Percentiles rank a stretch among this genome's conserved stretches.
These are phyloP conservation scores for Neolamprologus tretocephalus DNA, from an alignment of 2,113 vertebrate species.

Conservation along the genomic window DNA sequence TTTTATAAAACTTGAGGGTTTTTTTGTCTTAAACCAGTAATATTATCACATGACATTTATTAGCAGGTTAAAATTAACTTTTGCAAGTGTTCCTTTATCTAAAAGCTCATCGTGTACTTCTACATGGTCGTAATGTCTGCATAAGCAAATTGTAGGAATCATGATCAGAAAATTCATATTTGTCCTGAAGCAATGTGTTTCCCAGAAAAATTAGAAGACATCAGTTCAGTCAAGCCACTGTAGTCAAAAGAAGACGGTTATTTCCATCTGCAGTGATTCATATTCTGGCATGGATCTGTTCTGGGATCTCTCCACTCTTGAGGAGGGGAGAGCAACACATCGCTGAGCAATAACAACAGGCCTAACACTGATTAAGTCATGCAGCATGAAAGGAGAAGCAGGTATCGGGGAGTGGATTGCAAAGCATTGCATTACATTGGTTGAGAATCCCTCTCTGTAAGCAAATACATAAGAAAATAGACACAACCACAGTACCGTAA, in stretches of 20 bases:
- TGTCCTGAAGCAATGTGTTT: not conserved
- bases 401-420: not conserved
- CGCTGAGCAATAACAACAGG: not conserved
- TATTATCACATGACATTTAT: not conserved
- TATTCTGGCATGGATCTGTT: not conserved
- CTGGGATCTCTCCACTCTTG: not conserved
- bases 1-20: constrained; percentile 45
- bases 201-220: not conserved
- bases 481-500: not conserved
- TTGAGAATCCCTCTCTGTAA: not conserved
- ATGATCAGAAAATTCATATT: not conserved
- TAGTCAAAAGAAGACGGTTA: not conserved
- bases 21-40: not conserved
- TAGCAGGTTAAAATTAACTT: not conserved
- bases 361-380: not conserved
- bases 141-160: not conserved
- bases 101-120: not conserved
- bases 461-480: accelerated
- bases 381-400: not conserved
- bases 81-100: not conserved
- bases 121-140: not conserved
- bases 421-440: not conserved
- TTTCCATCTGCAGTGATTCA: not conserved
- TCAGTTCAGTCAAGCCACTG: not conserved
- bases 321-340: not conserved